A percentile compares a stretch with the other conserved stretches of the same genome.
Conservation (phyloP, 2,888 invertebrate genomes). For the Trachelus iudaicus region DNA sequence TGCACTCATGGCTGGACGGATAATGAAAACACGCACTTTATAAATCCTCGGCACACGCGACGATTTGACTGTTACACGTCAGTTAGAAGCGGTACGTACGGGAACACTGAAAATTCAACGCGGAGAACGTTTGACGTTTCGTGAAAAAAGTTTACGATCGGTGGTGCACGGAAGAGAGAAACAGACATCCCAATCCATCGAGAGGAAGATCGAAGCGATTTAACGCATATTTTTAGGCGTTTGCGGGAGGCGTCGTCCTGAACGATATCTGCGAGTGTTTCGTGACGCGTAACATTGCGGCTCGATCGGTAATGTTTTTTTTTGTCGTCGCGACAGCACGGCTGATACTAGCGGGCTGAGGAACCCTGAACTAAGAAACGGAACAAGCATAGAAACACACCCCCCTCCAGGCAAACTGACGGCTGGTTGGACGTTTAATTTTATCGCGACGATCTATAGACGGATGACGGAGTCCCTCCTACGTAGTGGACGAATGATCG, state of each 20-base stretch:
- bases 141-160: neutral
- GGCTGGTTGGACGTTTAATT: constrained; percentile 39
- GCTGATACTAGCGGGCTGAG: neutral
- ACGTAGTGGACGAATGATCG: neutral
- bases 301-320: constrained; percentile 13
- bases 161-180: neutral
- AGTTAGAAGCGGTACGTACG: neutral
- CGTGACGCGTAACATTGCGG: neutral
- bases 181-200: neutral
- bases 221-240: neutral
- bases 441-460: constrained; percentile 31
- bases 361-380: neutral
- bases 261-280: neutral
- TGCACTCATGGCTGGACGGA: constrained; percentile 65
- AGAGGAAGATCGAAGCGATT: neutral
- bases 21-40: neutral
- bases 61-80: neutral
- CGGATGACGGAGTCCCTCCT: neutral
- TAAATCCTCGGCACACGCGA: neutral
- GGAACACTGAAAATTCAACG: neutral
- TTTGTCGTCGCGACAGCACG: constrained; percentile 9
- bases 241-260: neutral
- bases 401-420: constrained; percentile 23
- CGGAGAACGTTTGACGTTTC: neutral
- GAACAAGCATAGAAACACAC: constrained; percentile 10